These are phyloP conservation scores for Lycopodina hypogea DNA, from an alignment of 37 sponge, comb jelly and placozoan species.

Conservation along the genomic window DNA sequence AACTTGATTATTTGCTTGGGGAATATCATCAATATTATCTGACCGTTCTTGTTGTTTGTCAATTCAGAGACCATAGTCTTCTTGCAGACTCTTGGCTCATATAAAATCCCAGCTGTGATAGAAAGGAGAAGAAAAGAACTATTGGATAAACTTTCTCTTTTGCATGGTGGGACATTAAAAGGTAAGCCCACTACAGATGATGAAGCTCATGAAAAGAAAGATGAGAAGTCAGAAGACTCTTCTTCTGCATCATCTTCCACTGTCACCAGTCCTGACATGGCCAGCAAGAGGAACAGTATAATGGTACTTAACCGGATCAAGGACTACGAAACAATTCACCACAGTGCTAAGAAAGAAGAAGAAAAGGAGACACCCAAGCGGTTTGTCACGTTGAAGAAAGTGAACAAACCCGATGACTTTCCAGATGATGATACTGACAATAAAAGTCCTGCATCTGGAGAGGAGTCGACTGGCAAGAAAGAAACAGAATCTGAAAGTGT, in stretches of 20 bases:
- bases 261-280: neutral
- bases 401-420: slow-evolving; percentile 10
- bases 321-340: neutral
- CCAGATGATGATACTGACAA: neutral
- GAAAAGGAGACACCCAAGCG: slow-evolving; percentile 16
- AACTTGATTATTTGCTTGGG: too few species aligned
- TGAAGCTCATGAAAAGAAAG: neutral
- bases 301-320: neutral
- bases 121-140: slow-evolving; percentile 48
- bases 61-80: slow-evolving; percentile 50
- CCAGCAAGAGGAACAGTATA: neutral
- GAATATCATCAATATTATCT: too few species aligned
- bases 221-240: neutral
- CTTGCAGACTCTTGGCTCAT: slow-evolving; percentile 44
- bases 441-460: neutral
- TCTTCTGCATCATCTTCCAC: neutral
- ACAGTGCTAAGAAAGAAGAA: slow-evolving; percentile 19
- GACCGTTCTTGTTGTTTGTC: too few species aligned
- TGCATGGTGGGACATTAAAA: slow-evolving; percentile 41
- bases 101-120: slow-evolving; percentile 54
- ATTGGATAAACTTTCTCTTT: slow-evolving; percentile 17
- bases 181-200: slow-evolving; percentile 11
- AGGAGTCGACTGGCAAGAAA: neutral
- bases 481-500: neutral
- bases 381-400: slow-evolving; percentile 4